Base-by-base conservation (phyloP, 2,797 vertebrate genomes). In the Harpagifer antarcticus region DNA sequence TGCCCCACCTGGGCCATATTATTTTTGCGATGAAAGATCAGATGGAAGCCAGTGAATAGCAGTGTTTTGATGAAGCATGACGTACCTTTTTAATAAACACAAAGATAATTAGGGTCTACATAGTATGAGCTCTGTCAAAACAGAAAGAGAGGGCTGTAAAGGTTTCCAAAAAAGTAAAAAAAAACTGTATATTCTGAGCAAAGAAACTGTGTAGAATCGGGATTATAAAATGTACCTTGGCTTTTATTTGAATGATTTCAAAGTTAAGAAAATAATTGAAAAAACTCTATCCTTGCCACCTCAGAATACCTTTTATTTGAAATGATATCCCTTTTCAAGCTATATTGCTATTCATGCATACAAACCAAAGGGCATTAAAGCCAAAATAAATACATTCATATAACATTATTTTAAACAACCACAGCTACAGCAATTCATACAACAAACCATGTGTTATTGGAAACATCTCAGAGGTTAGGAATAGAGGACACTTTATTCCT, bases 91-190 rank as follows among this genome's bases (percentile, higher is more conserved):
- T 40, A n/a, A 63, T 48, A 57, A 54, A 31, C 60, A 67, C 52
- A 63, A 49, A 73, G 44, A 5, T 56, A 31, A 73, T 45, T 68
- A 15, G 56, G 27, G n/a, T 44, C 13, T 9, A n/a, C 31, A 23
- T 45, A 11, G 1, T 59, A 10, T 23, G 40, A 23, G 4, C 33
- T 62, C 9, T 59, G 19, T 52, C 23, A 33, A 20, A 7, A 45
- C 10, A 23, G 50, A 19, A 37, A n/a, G 20, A 42, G 23, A 17
- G 37, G 44, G 19, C 72, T 55, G 33, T 17, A 43, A 23, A 37
- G 37, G n/a, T n/a, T 53, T 61, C 13, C 56, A 48, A 42, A 42
- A 55, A 15, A 67, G 44, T 55, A 10, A 14, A 1, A 43, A 13
- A 20, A 47, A 56, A 9, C 5, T 31, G 17, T 33, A 27, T 40